Evolutionary conservation across 2,888 invertebrate species (phyloP).

Genomic region (Operophtera brumata): DNA sequence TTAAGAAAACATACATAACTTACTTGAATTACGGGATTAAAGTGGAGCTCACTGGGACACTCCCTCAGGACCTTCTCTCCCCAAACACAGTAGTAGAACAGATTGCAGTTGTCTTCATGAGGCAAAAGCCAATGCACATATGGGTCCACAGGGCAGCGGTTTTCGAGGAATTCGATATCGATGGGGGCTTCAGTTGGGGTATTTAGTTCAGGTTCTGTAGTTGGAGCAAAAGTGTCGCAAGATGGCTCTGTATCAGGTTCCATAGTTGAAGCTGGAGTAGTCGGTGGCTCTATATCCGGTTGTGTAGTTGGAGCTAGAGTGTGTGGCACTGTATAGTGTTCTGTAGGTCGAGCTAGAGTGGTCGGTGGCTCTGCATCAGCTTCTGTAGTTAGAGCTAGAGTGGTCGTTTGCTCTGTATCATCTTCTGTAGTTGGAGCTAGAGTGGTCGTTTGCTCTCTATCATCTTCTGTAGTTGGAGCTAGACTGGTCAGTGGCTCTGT

Average conservation of each 20-base stretch:
- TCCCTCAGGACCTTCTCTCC: slow-evolving; percentile 46
- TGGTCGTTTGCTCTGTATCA: not conserved
- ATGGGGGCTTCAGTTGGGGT: too few species aligned
- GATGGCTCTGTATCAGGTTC: slow-evolving; percentile 4
- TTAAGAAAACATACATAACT: not conserved
- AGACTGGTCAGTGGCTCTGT: not conserved
- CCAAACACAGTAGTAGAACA: slow-evolving; percentile 66
- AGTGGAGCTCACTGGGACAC: slow-evolving; percentile 51
- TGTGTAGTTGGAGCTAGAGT: not conserved
- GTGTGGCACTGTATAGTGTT: not conserved
- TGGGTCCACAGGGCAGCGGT: slow-evolving; percentile 34
- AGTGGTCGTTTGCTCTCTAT: slow-evolving; percentile 14
- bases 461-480: slow-evolving; percentile 1
- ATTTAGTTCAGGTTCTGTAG: too few species aligned
- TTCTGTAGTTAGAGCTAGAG: slow-evolving; percentile 5
- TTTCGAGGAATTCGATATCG: slow-evolving; percentile 37
- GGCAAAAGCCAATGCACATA: slow-evolving; percentile 60
- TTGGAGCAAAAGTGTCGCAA: slow-evolving; percentile 4
- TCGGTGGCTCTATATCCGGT: slow-evolving; percentile 7
- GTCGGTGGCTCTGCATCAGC: not conserved
- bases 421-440: not conserved
- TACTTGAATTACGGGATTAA: slow-evolving; percentile 59
- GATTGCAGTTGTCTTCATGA: slow-evolving; percentile 51
- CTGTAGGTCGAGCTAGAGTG: not conserved
- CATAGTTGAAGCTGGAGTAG: not conserved